Percentiles rank a stretch among this genome's conserved stretches.
These are phyloP conservation scores for Drosophila anomalata DNA, from an alignment of 2,888 invertebrate species.

Conservation along the genomic window DNA sequence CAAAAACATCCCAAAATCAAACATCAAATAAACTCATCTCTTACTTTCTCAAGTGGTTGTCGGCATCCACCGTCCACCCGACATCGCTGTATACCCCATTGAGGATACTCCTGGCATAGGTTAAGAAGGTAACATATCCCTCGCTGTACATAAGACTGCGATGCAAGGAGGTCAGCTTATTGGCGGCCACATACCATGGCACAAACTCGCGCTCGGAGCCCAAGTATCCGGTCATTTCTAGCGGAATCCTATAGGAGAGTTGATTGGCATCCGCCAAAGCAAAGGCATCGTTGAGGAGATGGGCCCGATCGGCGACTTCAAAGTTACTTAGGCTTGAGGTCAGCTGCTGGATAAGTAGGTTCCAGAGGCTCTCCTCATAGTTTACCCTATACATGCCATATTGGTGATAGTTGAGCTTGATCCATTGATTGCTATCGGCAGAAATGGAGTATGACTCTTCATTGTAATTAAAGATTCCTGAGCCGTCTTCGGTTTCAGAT, in stretches of 20 bases:
- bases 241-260: constrained; percentile 87
- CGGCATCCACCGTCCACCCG: constrained; percentile 86
- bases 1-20: background rate
- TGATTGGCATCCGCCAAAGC: constrained; percentile 89
- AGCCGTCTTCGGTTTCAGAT: constrained; percentile 64
- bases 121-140: constrained; percentile 85
- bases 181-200: constrained; percentile 89
- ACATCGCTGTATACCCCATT: constrained; percentile 86
- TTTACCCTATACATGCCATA: constrained; percentile 94
- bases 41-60: constrained; percentile 81
- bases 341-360: constrained; percentile 80
- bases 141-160: constrained; percentile 85
- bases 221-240: constrained; percentile 89
- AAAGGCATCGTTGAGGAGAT: constrained; percentile 92
- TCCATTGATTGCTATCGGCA: constrained; percentile 85
- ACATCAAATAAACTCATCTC: constrained; percentile 1
- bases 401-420: constrained; percentile 93
- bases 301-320: constrained; percentile 88
- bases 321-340: constrained; percentile 77
- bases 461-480: constrained; percentile 71
- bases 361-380: constrained; percentile 89
- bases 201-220: constrained; percentile 87
- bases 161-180: constrained; percentile 85
- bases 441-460: constrained; percentile 50
- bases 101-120: constrained; percentile 86